Evolutionary conservation across 2,888 invertebrate species (phyloP).

Genomic region (Apocheima hispidaria): DNA sequence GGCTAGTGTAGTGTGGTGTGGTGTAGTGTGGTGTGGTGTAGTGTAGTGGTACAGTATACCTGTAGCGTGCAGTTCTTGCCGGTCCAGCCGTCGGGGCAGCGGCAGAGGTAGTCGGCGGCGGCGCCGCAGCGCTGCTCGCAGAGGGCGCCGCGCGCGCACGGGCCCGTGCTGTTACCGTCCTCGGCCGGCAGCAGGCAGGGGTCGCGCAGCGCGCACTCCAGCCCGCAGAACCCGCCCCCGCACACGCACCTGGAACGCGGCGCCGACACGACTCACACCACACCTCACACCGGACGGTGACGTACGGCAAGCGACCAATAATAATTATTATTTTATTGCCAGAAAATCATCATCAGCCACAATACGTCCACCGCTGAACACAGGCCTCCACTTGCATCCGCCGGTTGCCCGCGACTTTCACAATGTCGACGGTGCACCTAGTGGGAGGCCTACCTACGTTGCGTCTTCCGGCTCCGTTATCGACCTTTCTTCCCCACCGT

Average conservation of each 20-base stretch:
- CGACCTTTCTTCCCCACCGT: too few relatives aligned
- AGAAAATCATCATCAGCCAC: too few relatives aligned
- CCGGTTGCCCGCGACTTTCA: too few relatives aligned
- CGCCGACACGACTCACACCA: too few relatives aligned
- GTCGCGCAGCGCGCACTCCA: constrained; percentile 90
- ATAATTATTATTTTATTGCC: too few relatives aligned
- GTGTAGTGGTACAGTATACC: constrained; percentile 68
- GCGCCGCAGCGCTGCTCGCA: constrained; percentile 89
- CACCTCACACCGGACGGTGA: neutral
- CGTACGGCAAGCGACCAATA: too few relatives aligned
- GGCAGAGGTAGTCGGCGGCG: constrained; percentile 88
- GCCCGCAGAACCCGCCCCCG: constrained; percentile 89
- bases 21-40: neutral
- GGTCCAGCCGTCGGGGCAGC: constrained; percentile 89
- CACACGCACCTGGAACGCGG: constrained; percentile 81
- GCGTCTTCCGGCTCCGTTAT: too few relatives aligned
- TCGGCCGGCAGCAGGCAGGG: constrained; percentile 85
- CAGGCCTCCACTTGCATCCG: too few relatives aligned
- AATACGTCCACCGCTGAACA: too few relatives aligned
- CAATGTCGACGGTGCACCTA: too few relatives aligned
- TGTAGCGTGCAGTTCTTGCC: constrained; percentile 91
- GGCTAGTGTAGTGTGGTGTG: neutral
- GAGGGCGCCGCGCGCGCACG: constrained; percentile 90
- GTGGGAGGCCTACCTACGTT: too few relatives aligned
- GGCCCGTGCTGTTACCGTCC: constrained; percentile 69